These are phyloP conservation scores for Stichodactyla mertensii DNA, from an alignment of 64 coral and sea anemone genomes.

Conservation along the genomic window DNA sequence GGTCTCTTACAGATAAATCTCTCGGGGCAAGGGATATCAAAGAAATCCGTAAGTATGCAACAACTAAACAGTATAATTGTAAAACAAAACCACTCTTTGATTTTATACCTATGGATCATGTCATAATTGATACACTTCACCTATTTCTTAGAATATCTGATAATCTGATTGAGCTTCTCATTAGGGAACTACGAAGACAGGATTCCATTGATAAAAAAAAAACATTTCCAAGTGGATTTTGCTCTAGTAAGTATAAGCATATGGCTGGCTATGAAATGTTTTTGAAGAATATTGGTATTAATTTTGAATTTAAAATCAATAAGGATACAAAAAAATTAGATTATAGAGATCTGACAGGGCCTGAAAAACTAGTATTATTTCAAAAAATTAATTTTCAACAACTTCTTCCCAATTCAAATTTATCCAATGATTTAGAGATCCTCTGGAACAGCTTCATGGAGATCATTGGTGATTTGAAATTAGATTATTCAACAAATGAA, in stretches of 20 bases:
- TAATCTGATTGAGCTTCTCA: conserved; percentile 42
- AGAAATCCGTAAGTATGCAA: conserved; percentile 14
- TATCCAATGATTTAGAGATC: background rate
- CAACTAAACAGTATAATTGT: conserved; percentile 15
- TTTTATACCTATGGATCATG: conserved; percentile 43
- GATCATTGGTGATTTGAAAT: conserved; percentile 35
- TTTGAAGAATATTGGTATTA: conserved; percentile 12
- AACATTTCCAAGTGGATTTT: conserved; percentile 7
- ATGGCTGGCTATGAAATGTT: conserved; percentile 26
- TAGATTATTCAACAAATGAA: conserved; percentile 20
- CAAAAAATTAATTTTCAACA: conserved; percentile 23
- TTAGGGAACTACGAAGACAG: conserved; percentile 13
- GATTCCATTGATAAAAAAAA: conserved; percentile 27
- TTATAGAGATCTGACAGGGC: conserved; percentile 29
- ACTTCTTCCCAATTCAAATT: conserved; percentile 12
- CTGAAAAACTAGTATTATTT: conserved; percentile 27
- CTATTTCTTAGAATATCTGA: conserved; percentile 45
- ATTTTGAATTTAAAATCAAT: conserved; percentile 12
- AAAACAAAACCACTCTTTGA: conserved; percentile 28
- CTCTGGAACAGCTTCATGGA: conserved; percentile 23
- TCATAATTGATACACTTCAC: conserved; percentile 31
- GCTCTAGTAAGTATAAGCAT: background rate
- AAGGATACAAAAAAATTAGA: conserved; percentile 13
- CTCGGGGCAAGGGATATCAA: conserved; percentile 7
- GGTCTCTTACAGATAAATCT: conserved; percentile 5